These are phyloP conservation scores for Plagodis pulveraria DNA, from an alignment of 2,888 invertebrate genomes.

Conservation along the genomic window DNA sequence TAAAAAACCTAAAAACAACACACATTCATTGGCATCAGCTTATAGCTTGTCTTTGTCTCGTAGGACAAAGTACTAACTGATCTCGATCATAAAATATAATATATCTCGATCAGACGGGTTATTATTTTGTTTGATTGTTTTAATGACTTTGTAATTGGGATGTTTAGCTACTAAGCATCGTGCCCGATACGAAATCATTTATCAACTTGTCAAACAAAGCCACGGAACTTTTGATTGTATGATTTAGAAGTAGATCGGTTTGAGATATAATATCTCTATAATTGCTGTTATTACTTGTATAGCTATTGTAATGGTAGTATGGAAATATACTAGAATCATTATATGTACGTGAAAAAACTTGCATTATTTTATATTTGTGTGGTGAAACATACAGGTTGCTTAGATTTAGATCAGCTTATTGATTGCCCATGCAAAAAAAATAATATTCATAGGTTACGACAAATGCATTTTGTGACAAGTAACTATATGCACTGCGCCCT, in stretches of 20 bases:
- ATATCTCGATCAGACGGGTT: constrained; percentile 22
- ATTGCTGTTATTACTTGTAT: constrained; percentile 2
- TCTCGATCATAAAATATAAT: background rate
- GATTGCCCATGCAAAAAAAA: too few species aligned
- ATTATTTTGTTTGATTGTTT: constrained; percentile 29
- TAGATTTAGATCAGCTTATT: too few species aligned
- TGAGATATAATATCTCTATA: constrained; percentile 5
- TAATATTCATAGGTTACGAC: too few species aligned
- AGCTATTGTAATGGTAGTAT: background rate
- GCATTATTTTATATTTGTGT: too few species aligned
- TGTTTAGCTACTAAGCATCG: constrained; percentile 25
- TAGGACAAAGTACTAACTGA: constrained; percentile 1
- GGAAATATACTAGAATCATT: background rate
- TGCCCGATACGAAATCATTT: constrained; percentile 12
- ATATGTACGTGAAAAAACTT: background rate
- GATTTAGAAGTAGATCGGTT: constrained; percentile 2
- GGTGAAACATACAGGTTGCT: too few species aligned
- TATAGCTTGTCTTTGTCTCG: background rate
- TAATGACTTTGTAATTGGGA: constrained; percentile 25
- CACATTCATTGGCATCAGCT: background rate
- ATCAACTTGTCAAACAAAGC: constrained; percentile 21
- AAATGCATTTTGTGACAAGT: too few species aligned
- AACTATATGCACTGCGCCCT: too few species aligned
- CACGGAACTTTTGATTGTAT: constrained; percentile 16
- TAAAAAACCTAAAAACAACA: too few species aligned